Evolutionary conservation across 2,113 vertebrate species (phyloP), one percentile per base, ranked within the genome.

Genomic region (Bubo scandiacus): DNA sequence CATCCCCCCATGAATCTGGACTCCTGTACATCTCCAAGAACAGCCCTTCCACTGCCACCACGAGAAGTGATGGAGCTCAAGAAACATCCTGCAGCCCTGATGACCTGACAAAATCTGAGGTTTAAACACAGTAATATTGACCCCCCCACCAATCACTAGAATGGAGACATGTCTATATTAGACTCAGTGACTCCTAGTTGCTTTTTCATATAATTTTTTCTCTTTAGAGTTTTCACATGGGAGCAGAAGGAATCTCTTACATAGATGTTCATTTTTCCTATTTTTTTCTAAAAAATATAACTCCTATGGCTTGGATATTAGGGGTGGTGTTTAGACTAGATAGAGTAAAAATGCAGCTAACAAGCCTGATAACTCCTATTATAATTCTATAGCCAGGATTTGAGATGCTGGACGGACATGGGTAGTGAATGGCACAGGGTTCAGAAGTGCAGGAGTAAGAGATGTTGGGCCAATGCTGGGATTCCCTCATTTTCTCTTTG

Each of bases 41-140:
- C 25, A 65, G 11, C 17, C 54, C 30, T 77, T 49, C 66, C 63
- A 15, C 12, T 14, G 57, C 34, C 0, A 0, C 66, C 34, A n/a
- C 0, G 1, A 67, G 70, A 18, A 36, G 55, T 5, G 63, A 11
- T 5, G 52, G 23, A 59, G 59, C 51, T 30, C 0, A 0, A 43
- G 74, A 34, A 59, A n/a, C 30, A 9, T 12, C 65, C 85, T 55
- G 40, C 81, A 90, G 52, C 79, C 47, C 43, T 22, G 42, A 22
- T 43, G 74, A 73, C 26, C 63, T 27, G 77, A 4, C 7, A 66
- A 0, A 3, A 30, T n/a, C n/a, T 38, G 51, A 40, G 45, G 45
- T 12, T 63, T 74, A 59, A 67, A 17, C 38, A 63, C 47, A 17
- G 15, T 1, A 34, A 30, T 5, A n/a, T 5, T 52, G 55, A 72